Evolutionary conservation across 2,113 vertebrate genomes (phyloP), one percentile per base, ranked within the genome.

Genomic region (Heliornis fulica): DNA sequence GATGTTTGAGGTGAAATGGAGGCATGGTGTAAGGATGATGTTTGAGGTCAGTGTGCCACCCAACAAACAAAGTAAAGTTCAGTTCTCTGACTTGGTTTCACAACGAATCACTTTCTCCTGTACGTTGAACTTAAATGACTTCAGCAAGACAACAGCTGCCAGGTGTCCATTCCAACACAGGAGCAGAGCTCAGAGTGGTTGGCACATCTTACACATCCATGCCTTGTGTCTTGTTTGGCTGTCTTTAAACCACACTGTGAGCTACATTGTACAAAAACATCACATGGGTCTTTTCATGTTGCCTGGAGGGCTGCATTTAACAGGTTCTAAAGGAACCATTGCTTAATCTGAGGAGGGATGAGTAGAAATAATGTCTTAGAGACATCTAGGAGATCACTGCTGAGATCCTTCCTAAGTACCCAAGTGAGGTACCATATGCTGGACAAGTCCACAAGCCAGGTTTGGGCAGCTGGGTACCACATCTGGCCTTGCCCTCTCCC

Each of bases 131-230:
- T 68, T 25, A 6, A 59, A 8, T 29, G 28, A 45, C 74, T 69
- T 40, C 45, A 60, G 15, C 26, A 48, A 11, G 74, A 36, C 28
- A 19, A 3, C 13, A 18, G 1, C 79, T 56, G 40, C 26, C 28
- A 17, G 2, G 4, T 18, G n/a, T 11, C 23, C 15, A 3, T 11
- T 23, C 36, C 1, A 3, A 68, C 43, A 14, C 32, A 38, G 0
- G 3, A 57, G 59, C 29, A 32, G 29, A 5, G 0, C 1, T 9
- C 74, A 2, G 1, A 15, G 9, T 2, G 2, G 8, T 2, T 41
- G 66, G 72, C 89, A 90, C 48, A 74, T 10, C 71, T 53, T 19
- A 41, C 2, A 15, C 22, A 6, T 4, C 7, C 25, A 7, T 6
- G 7, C 57, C 40, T 43, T 32, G 61, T 48, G 31, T 41, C 69